Evolutionary conservation across 2,113 vertebrate genomes (phyloP).

Genomic region (Burhinus bistriatus): DNA sequence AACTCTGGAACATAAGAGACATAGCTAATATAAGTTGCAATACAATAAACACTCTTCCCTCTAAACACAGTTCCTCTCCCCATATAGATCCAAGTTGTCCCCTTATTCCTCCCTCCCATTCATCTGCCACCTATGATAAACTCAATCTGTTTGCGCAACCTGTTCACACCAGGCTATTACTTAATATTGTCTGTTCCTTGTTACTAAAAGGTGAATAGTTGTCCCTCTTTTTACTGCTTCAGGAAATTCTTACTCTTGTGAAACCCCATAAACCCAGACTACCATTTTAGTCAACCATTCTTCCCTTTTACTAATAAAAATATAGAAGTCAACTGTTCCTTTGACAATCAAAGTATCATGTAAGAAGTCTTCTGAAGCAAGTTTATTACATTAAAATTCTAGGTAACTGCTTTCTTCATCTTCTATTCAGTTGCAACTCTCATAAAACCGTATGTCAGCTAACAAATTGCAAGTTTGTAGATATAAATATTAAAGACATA

Average conservation of each 20-base stretch:
- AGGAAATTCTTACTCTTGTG: neutral
- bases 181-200: neutral
- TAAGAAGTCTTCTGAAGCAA: neutral
- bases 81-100: accelerated
- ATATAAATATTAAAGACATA: neutral
- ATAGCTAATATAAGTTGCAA: neutral
- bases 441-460: neutral
- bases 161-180: neutral
- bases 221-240: neutral
- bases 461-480: neutral
- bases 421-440: neutral
- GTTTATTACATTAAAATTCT: neutral
- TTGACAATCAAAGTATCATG: neutral
- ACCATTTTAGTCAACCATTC: neutral
- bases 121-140: neutral
- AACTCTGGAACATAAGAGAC: neutral
- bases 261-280: neutral
- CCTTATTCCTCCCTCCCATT: neutral
- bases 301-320: neutral
- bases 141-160: neutral
- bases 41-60: neutral
- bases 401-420: neutral
- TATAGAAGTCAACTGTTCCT: neutral
- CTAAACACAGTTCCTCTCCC: neutral
- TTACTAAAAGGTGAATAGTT: neutral